phyloP scores from a whole-genome alignment of 2,797 vertebrate genomes.

The Channa striata region DNA sequence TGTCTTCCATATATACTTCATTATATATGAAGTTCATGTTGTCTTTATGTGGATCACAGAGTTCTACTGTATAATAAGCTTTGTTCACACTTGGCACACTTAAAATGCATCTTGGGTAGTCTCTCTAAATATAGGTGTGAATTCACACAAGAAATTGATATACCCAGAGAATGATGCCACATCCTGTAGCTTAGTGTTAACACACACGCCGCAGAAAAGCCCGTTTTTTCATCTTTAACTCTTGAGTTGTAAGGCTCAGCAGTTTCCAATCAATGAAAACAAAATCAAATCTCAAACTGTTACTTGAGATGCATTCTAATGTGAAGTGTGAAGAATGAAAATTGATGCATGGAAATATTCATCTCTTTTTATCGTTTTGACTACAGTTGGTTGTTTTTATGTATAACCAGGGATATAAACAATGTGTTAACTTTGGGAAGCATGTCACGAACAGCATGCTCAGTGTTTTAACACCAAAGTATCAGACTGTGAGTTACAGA shows the following conservation, averaged over 20 bases:
- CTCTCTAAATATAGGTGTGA: neutral
- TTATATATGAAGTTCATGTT: slow-evolving; percentile 56
- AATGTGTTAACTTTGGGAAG: neutral
- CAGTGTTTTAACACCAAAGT: neutral
- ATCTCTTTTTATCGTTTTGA: neutral
- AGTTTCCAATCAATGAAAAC: neutral
- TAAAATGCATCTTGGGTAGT: slow-evolving; percentile 26
- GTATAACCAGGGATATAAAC: slow-evolving; percentile 62
- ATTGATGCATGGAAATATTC: slow-evolving; percentile 36
- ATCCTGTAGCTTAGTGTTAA: too few species aligned
- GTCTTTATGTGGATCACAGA: slow-evolving; percentile 14
- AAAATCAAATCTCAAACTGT: neutral
- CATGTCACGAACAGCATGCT: neutral
- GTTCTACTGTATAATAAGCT: neutral
- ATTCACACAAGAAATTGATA: neutral
- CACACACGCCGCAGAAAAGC: too few species aligned
- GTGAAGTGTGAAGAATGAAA: neutral
- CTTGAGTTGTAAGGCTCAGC: neutral
- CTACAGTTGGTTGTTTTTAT: slow-evolving; percentile 31
- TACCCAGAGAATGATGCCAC: too few species aligned
- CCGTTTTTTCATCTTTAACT: neutral
- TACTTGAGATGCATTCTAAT: slow-evolving; percentile 18
- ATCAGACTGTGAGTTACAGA: slow-evolving; percentile 5
- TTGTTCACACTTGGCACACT: slow-evolving; percentile 1
- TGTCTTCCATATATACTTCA: slow-evolving; percentile 41